Evolutionary conservation across 2,888 invertebrate species (phyloP).

Genomic region (Stenotaenia linearis): DNA sequence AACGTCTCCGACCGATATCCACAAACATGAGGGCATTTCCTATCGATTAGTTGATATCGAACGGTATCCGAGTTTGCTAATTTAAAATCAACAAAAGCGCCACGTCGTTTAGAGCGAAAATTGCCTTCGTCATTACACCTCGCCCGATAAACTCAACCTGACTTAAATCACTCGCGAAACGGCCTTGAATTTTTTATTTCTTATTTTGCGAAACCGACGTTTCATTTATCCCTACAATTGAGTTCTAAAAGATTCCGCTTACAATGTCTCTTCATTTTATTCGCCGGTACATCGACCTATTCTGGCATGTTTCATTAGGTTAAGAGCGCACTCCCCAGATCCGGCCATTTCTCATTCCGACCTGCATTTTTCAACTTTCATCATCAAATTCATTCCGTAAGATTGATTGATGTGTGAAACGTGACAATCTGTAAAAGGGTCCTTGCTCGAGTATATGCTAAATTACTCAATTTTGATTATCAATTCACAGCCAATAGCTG

Average conservation of each 20-base stretch:
- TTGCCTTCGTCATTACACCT: background rate
- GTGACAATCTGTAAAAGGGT: background rate
- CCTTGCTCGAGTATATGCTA: too few species aligned
- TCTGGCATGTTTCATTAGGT: background rate
- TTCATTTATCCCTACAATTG: too few species aligned
- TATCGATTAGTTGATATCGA: background rate
- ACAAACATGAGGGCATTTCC: slow-evolving; percentile 9
- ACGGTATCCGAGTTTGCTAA: background rate
- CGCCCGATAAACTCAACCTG: background rate
- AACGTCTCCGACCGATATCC: background rate
- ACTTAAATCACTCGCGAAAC: background rate
- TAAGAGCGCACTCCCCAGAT: background rate
- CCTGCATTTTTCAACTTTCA: background rate
- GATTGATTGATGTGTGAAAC: background rate
- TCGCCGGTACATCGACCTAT: background rate
- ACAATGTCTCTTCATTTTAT: slow-evolving; percentile 4
- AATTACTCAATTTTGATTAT: too few species aligned
- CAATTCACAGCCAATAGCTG: too few species aligned
- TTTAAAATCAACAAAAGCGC: background rate
- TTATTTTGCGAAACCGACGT: too few species aligned
- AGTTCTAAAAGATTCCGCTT: background rate
- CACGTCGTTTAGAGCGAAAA: background rate
- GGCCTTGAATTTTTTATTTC: background rate
- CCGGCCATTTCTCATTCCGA: background rate
- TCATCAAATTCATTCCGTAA: background rate